phyloP scores from a whole-genome alignment of 2,797 vertebrate species.

The Gambusia yucatana region DNA sequence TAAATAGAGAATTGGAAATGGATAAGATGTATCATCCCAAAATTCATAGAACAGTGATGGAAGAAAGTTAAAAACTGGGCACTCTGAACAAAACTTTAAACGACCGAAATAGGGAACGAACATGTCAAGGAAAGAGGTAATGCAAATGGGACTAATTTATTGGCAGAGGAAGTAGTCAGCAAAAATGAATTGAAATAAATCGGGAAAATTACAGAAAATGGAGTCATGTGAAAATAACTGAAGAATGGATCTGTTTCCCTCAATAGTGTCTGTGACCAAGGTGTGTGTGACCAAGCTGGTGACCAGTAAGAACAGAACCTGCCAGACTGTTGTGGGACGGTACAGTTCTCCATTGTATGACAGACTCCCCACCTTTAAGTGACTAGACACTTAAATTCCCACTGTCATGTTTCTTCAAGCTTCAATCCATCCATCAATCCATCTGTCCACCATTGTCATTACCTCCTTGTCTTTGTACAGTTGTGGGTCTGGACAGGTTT shows the following conservation, averaged over 20 bases:
- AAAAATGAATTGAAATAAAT: background rate
- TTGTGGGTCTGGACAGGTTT: background rate
- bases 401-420: background rate
- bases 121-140: background rate
- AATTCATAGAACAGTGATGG: background rate
- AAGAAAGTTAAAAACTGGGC: background rate
- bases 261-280: background rate
- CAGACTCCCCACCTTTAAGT: background rate
- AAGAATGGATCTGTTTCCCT: background rate
- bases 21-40: background rate
- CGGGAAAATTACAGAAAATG: background rate
- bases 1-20: background rate
- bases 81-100: background rate
- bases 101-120: background rate
- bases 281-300: background rate
- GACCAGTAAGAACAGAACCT: background rate
- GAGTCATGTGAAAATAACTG: background rate
- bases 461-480: background rate
- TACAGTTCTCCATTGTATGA: background rate
- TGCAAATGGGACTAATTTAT: background rate
- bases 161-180: background rate
- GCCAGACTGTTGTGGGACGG: background rate
- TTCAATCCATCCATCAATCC: background rate
- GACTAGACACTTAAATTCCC: background rate
- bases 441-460: background rate